Conservation (phyloP, 2,888 invertebrate species). For the Formica aserva region DNA sequence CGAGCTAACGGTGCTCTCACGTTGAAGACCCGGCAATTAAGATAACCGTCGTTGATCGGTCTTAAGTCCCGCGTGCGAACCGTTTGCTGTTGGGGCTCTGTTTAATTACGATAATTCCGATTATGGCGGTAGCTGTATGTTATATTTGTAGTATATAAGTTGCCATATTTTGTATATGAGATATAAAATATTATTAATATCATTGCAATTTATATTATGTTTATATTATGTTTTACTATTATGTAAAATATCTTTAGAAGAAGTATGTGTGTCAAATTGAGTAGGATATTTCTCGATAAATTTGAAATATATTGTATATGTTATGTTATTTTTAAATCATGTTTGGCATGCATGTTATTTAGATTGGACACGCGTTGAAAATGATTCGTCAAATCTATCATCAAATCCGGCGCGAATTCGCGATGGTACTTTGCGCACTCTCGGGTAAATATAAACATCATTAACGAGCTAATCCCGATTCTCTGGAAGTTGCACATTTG, state of each 20-base stretch:
- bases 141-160: neutral
- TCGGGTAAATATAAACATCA: slow-evolving; percentile 28
- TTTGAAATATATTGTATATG: neutral
- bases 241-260: neutral
- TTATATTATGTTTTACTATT: neutral
- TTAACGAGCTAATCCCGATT: slow-evolving; percentile 66
- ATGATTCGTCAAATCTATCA: slow-evolving; percentile 52
- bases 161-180: neutral
- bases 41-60: slow-evolving; percentile 68
- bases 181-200: neutral
- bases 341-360: neutral
- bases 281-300: neutral
- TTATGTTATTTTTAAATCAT: neutral
- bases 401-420: slow-evolving; percentile 19
- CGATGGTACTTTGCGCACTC: slow-evolving; percentile 33
- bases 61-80: neutral
- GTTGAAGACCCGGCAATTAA: slow-evolving; percentile 70
- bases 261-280: neutral
- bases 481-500: slow-evolving; percentile 68
- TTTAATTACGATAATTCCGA: neutral
- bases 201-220: neutral
- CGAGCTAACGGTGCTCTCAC: slow-evolving; percentile 74
- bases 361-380: slow-evolving; percentile 41
- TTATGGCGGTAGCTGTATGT: neutral
- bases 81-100: neutral